Percentiles rank a stretch among this genome's conserved stretches.
Conservation (phyloP, 2,797 vertebrate species). For the Rhinoraja longicauda region DNA sequence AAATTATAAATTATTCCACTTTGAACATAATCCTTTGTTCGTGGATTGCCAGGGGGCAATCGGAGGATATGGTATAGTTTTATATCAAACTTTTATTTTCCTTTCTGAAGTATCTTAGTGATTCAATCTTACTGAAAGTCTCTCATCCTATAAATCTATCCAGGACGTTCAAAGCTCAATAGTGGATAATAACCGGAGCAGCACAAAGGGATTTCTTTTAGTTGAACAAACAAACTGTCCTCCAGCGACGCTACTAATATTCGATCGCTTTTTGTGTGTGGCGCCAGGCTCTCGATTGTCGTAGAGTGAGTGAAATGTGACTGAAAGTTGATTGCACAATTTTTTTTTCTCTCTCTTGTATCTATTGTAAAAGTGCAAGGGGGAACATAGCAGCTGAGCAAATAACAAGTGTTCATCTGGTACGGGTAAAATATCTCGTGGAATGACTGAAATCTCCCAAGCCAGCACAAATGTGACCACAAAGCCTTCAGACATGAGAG, state of each 20-base stretch:
- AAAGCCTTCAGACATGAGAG: neutral
- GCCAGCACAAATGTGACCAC: neutral
- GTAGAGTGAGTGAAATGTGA: neutral
- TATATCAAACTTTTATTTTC: neutral
- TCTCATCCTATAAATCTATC: neutral
- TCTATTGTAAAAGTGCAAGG: neutral
- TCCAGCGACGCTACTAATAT: neutral
- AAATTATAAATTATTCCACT: neutral
- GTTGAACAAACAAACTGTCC: neutral
- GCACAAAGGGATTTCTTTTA: conserved; percentile 28
- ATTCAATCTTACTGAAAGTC: neutral
- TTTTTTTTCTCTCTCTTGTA: neutral
- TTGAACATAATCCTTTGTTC: neutral
- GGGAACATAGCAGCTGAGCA: neutral
- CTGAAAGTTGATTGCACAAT: conserved; percentile 8
- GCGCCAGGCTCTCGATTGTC: neutral
- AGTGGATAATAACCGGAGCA: neutral
- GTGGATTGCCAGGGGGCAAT: neutral
- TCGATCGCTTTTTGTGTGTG: neutral
- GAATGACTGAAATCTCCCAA: neutral
- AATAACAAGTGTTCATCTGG: neutral
- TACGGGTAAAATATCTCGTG: neutral
- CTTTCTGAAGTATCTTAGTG: neutral
- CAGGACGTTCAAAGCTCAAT: neutral
- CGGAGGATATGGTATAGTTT: neutral